Conservation (phyloP, 2,888 invertebrate genomes). For the Hirtodrosophila trivittata region DNA sequence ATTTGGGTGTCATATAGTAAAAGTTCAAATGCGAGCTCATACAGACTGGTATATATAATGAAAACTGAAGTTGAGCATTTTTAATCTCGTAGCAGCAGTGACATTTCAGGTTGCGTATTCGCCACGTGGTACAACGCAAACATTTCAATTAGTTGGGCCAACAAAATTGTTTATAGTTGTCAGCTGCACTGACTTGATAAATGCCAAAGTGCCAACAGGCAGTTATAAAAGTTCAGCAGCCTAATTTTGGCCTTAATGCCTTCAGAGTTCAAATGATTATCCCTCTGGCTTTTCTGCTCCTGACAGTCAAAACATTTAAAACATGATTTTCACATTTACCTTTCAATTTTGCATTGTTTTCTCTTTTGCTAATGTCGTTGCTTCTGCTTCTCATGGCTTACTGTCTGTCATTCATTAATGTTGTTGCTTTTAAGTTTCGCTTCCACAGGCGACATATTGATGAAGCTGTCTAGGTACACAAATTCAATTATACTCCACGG, state of each 20-base stretch:
- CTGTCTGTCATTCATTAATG: constrained; percentile 5
- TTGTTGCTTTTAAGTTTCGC: constrained; percentile 12
- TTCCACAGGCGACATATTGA: constrained; percentile 57
- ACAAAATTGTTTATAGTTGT: constrained; percentile 65
- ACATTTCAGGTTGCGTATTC: constrained; percentile 44
- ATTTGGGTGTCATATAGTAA: no score
- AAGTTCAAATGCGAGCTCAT: no score
- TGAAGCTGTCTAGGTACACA: constrained; percentile 57
- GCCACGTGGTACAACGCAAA: constrained; percentile 46
- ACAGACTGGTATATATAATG: no score
- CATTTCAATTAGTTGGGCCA: constrained; percentile 65
- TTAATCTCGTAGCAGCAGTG: no score
- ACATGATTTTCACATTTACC: constrained; percentile 77
- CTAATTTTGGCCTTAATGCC: constrained; percentile 18
- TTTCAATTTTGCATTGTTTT: constrained; percentile 68
- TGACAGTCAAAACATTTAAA: constrained; percentile 69
- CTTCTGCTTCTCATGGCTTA: constrained; percentile 2
- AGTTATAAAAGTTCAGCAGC: constrained; percentile 13
- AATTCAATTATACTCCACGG: constrained; percentile 60
- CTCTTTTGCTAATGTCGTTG: constrained; percentile 24
- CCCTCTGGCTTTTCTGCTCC: constrained; percentile 25
- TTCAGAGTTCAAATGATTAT: constrained; percentile 30
- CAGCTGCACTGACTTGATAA: constrained; percentile 67
- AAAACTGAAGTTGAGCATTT: no score
- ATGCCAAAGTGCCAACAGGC: constrained; percentile 69